Conservation (phyloP, 2,797 vertebrate species). For the Gobio occitaniae region DNA sequence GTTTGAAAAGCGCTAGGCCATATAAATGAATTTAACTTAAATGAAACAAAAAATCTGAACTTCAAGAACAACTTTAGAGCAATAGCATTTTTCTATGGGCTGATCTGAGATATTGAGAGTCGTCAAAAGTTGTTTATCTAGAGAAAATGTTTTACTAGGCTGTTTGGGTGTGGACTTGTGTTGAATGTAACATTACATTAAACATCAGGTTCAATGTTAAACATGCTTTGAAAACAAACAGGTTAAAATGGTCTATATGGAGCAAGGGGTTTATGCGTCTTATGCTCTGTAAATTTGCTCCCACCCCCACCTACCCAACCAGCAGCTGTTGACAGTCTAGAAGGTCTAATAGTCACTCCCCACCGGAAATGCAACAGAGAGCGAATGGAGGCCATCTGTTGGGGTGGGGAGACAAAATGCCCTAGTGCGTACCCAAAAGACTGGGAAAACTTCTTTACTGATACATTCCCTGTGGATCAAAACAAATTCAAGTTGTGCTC, state of each 20-base stretch:
- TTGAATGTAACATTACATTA: neutral
- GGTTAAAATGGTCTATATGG: neutral
- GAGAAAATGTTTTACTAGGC: neutral
- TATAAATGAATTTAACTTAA: neutral
- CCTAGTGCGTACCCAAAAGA: neutral
- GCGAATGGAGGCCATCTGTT: constrained; percentile 26
- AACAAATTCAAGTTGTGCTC: neutral
- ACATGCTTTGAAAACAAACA: constrained; percentile 9
- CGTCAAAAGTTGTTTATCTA: neutral
- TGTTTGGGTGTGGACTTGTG: constrained; percentile 3
- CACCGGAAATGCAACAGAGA: constrained; percentile 19
- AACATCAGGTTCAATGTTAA: neutral
- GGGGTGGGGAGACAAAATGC: neutral
- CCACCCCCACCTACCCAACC: constrained; percentile 17
- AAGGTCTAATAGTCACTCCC: constrained; percentile 23
- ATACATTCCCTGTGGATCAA: neutral
- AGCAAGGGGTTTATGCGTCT: neutral
- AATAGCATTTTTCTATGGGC: neutral
- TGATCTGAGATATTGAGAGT: neutral
- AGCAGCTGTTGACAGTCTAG: constrained; percentile 37
- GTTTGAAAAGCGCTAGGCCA: neutral
- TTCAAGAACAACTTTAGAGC: neutral
- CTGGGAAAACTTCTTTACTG: constrained; percentile 2
- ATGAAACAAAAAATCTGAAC: neutral
- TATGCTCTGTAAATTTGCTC: neutral